Percentiles rank a stretch among this genome's conserved stretches.
These are phyloP conservation scores for Hassar affinis DNA, from an alignment of 2,113 vertebrate genomes.

Conservation along the genomic window DNA sequence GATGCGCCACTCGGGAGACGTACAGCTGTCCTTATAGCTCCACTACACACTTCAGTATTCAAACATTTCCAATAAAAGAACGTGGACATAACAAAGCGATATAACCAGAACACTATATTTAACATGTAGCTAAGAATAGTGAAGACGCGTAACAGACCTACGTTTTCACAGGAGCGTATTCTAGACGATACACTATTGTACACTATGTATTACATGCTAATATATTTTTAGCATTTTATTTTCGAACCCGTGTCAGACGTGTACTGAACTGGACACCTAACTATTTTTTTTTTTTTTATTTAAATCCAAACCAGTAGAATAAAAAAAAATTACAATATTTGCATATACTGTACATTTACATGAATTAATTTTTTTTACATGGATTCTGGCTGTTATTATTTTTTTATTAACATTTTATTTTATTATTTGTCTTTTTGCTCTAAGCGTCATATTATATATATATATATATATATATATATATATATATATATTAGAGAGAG, in stretches of 20 bases:
- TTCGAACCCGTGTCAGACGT: background rate
- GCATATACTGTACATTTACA: background rate
- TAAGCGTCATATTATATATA: background rate
- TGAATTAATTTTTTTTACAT: conserved; percentile 2
- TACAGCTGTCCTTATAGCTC: background rate
- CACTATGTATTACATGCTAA: conserved; percentile 34
- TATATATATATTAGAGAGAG: no score
- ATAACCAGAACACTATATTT: background rate
- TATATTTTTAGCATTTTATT: background rate
- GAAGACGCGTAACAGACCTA: background rate
- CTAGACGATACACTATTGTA: background rate
- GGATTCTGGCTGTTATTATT: background rate
- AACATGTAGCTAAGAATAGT: background rate
- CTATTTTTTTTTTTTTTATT: background rate
- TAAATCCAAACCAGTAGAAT: background rate
- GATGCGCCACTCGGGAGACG: background rate
- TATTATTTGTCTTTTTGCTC: background rate
- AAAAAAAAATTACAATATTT: background rate
- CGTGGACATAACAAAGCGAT: background rate
- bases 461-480: no score
- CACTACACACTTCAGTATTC: background rate
- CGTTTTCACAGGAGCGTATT: conserved; percentile 16
- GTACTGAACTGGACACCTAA: background rate
- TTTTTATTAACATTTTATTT: no score
- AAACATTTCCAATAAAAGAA: background rate